Base-by-base conservation (phyloP, 2,113 vertebrate species). In the Strix aluco region DNA sequence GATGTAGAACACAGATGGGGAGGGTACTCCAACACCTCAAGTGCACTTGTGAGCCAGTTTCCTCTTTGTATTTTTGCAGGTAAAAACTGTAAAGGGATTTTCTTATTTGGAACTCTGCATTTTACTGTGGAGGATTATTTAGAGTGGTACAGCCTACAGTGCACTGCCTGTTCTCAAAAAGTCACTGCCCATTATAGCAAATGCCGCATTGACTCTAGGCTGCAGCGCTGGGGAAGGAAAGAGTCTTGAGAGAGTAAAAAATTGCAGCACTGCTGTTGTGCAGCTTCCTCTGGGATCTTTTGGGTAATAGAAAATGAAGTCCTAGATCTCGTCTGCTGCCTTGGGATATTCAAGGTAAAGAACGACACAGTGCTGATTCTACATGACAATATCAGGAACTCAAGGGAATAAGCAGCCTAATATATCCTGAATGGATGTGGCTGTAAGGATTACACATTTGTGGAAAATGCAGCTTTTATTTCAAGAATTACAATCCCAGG, bases 121-220 rank as follows among this genome's bases (percentile, higher is more conserved):
- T 95, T 94, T 44, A 62, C 71, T 27, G 71, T 13, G 3, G 42
- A 91, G 62, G 80, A 62, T 75, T 92, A 82, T 78, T 93, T 52
- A 91, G 38, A 86, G 74, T 71, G 71, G 91, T 86, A 91, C 67
- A 96, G 87, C 71, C 91, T 85, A 75, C 23, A 69, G 77, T 66
- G 62, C 78, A 32, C 10, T 73, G 92, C 74, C 70, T 95, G 91
- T 85, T 95, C 96, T 95, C 94, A 91, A 92, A 97, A 97, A 97
- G 96, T 95, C 94, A 96, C 93, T 96, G 95, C 95, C 89, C 84
- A 81, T 96, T 95, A 95, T 40, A 91, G 97, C 78, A 95, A 94
- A 95, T 93, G 87, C 89, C 38, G 67, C 96, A 92, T 30, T 91
- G 94, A 92, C 89, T 94, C 78, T 22, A 57, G 81, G 94, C 87